Base-by-base conservation (phyloP, 2,888 invertebrate genomes). In the Mythimna loreyi region DNA sequence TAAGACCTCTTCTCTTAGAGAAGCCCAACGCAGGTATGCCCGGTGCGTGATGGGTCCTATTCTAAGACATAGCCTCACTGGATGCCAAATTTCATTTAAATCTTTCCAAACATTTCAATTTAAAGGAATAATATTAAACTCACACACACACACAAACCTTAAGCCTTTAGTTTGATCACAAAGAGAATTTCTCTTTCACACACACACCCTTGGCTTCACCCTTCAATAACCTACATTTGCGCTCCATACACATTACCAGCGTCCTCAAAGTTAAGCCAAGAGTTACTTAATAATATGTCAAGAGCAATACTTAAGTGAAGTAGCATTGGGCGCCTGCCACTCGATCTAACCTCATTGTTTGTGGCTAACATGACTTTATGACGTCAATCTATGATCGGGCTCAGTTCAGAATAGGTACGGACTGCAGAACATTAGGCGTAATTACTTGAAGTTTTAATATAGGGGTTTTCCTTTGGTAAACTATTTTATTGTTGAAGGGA, bases 281-380 rank as follows among this genome's bases (percentile, higher is more conserved):
- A 59, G 62, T 45, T 36, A 68, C 55, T 70, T 62, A 50, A 64
- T 52, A 78, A 57, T 36, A 16, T 75, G 76, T 75, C 70, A 69
- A 77, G 80, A 58, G 21, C 33, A 45, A 21, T 43, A 57, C 80
- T 77, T 33, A 33, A 28, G 43, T 77, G 77, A 76, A 77, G 80
- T 68, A 69, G 50, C 71, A 45, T 52, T 65, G 71, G 81, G 81
- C 40, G 68, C 63, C 3, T 33, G 68, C 60, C 80, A 80, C 76
- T 75, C 63, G 36, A 49, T 36, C 30, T 78, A 80, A 76, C 78
- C 81, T 78, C 77, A 78, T 78, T 78, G 81, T 78, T 70, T 80
- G 81, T 28, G 62, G 60, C 77, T 56, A 52, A 76, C 75, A 36
- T 59, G 74, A 79, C 16, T 60, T 43, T 45, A 49, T 78, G 77